Evolutionary conservation across 2,888 invertebrate genomes (phyloP).

Genomic region (Tipula confusa): DNA sequence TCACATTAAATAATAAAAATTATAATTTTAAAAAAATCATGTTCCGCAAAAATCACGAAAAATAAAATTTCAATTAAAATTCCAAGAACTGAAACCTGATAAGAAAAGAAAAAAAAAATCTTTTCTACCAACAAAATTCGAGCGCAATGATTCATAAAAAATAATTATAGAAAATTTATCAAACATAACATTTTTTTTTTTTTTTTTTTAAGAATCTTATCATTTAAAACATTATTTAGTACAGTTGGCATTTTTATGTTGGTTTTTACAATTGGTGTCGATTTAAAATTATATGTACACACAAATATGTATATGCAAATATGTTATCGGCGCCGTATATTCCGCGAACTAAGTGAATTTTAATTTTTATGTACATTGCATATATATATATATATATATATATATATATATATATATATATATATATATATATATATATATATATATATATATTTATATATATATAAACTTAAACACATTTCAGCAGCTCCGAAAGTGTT

Average conservation of each 20-base stretch:
- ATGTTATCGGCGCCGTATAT: neutral
- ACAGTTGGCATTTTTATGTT: neutral
- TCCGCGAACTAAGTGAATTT: neutral
- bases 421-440: neutral
- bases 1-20: too few relatives aligned
- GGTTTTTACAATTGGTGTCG: neutral
- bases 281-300: neutral
- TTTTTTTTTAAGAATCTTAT: neutral
- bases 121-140: neutral
- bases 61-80: conserved; percentile 12
- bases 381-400: neutral
- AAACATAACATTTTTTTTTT: neutral
- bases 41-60: conserved; percentile 21
- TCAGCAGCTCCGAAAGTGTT: too few relatives aligned
- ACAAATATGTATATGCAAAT: neutral
- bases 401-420: neutral
- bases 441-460: neutral
- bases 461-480: neutral
- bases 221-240: neutral
- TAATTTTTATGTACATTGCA: neutral
- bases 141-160: neutral
- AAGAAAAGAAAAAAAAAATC: neutral
- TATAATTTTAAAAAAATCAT: too few relatives aligned
- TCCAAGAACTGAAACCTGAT: conserved; percentile 9
- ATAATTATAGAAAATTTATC: neutral